These are phyloP conservation scores for Tetropium fuscum DNA, from an alignment of 2,888 invertebrate genomes.

Conservation along the genomic window DNA sequence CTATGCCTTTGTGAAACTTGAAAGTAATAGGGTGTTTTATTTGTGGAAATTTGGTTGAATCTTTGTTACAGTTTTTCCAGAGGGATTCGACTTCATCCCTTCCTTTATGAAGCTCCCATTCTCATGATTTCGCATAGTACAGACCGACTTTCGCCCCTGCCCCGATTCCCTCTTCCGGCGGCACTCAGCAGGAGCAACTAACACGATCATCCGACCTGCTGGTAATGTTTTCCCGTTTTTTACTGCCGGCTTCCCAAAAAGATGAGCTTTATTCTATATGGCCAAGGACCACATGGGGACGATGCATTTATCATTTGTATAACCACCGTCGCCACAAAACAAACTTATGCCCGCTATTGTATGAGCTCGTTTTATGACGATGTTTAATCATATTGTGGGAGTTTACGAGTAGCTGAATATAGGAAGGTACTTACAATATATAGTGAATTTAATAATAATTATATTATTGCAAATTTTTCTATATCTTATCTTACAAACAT, in stretches of 20 bases:
- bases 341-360: conserved; percentile 57
- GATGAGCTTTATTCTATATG: conserved; percentile 58
- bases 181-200: conserved; percentile 63
- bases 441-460: not conserved
- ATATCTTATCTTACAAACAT: too few species aligned
- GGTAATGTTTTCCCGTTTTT: conserved; percentile 66
- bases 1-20: too few species aligned
- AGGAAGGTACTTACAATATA: not conserved
- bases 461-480: too few species aligned
- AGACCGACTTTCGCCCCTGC: conserved; percentile 39
- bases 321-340: conserved; percentile 48
- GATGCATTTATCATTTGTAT: conserved; percentile 60
- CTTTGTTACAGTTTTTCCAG: conserved; percentile 23
- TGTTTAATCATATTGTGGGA: too few species aligned
- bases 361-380: conserved; percentile 34
- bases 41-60: conserved; percentile 7
- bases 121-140: conserved; percentile 25
- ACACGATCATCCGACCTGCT: conserved; percentile 66
- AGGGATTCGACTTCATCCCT: conserved; percentile 14
- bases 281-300: conserved; percentile 61
- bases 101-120: not conserved
- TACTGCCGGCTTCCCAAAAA: conserved; percentile 59
- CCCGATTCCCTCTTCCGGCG: conserved; percentile 54
- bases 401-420: too few species aligned
- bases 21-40: not conserved